phyloP scores from a whole-genome alignment of 2,888 invertebrate species.

The Thereva nobilitata region DNA sequence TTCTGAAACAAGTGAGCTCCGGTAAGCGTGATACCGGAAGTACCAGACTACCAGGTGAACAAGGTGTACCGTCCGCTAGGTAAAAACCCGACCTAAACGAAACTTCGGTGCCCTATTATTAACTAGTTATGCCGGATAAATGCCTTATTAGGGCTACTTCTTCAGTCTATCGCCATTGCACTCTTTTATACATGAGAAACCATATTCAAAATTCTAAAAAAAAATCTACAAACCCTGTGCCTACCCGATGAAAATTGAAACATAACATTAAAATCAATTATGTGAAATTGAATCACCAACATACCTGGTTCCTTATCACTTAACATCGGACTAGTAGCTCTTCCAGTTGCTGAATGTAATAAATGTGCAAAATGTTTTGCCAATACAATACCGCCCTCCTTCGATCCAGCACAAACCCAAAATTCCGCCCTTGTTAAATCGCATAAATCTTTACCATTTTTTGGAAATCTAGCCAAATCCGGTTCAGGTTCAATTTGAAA shows the following conservation, averaged over 20 bases:
- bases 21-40: no score
- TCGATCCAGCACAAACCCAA: conserved; percentile 61
- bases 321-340: conserved; percentile 63
- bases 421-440: conserved; percentile 67
- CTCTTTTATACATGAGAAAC: no score
- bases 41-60: no score
- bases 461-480: conserved; percentile 62
- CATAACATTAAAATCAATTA: not conserved
- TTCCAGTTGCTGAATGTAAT: conserved; percentile 65
- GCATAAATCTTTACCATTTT: conserved; percentile 63
- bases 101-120: no score
- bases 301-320: conserved; percentile 60
- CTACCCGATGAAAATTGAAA: not conserved
- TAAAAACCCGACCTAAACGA: no score
- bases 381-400: conserved; percentile 61
- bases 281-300: conserved; percentile 40
- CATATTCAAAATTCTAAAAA: no score
- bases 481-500: conserved; percentile 64
- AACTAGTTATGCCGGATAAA: no score
- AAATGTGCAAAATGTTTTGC: conserved; percentile 67
- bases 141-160: no score
- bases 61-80: no score
- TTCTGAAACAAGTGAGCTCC: no score
- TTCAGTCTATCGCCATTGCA: no score
- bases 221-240: not conserved